Conservation (phyloP, 2,113 vertebrate species). For the Enhydra lutris region DNA sequence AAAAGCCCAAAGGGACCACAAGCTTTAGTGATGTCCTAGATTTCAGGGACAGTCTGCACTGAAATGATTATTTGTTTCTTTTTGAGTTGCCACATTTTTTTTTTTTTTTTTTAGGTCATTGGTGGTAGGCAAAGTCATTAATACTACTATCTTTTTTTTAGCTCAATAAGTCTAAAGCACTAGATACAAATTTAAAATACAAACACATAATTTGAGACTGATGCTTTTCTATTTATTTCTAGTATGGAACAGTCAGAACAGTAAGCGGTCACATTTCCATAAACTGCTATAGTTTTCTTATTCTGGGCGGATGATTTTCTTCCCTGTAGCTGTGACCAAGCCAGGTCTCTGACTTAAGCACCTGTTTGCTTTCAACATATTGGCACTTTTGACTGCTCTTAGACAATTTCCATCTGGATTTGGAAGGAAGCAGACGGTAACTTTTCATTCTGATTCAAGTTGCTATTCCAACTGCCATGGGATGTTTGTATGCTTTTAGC, state of each 20-base stretch:
- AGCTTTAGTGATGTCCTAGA: conserved; percentile 41
- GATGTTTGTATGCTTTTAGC: background rate
- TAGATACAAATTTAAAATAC: conserved; percentile 13
- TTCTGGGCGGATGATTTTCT: background rate
- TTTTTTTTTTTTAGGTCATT: conserved; percentile 59
- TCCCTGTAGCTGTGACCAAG: background rate
- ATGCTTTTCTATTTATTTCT: conserved; percentile 10
- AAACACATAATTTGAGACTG: background rate
- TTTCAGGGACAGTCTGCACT: conserved; percentile 34
- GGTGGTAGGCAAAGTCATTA: background rate
- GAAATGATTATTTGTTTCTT: conserved; percentile 49
- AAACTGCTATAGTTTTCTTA: background rate
- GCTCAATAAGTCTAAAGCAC: background rate
- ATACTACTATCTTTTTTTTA: background rate
- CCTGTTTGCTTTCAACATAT: background rate
- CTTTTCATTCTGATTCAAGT: background rate
- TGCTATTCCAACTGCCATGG: background rate
- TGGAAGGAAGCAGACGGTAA: background rate
- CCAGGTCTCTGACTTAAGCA: background rate
- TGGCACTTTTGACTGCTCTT: background rate
- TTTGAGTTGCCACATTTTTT: background rate
- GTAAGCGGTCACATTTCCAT: background rate
- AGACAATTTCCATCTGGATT: background rate
- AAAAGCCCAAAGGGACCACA: conserved; percentile 38
- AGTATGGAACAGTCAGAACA: background rate